Conservation (phyloP, 1,140 invertebrate species). For the Rhopalosiphum padi region DNA sequence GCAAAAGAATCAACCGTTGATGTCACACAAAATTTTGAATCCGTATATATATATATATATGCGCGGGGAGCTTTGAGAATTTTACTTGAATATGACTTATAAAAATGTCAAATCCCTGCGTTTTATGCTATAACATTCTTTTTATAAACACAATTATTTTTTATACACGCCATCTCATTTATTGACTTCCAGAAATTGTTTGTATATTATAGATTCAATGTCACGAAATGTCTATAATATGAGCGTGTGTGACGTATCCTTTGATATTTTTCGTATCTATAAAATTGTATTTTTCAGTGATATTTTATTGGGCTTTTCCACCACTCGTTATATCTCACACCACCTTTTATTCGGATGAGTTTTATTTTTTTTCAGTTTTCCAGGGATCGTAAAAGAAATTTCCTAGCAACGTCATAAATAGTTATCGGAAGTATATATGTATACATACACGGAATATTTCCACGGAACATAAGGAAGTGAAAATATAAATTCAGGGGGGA, state of each 20-base stretch:
- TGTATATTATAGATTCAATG: not conserved
- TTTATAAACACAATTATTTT: too few species aligned
- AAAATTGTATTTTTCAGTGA: not conserved
- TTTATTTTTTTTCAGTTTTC: not conserved
- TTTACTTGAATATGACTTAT: too few species aligned
- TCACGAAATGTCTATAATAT: not conserved
- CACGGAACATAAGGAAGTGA: not conserved
- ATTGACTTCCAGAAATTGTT: not conserved
- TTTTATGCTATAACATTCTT: too few species aligned
- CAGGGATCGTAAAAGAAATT: not conserved
- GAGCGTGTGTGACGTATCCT: not conserved
- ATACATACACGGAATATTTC: not conserved
- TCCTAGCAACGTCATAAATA: constrained; percentile 6
- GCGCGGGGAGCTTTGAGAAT: too few species aligned
- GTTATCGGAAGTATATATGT: constrained; percentile 1
- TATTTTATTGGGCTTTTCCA: not conserved
- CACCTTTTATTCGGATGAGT: not conserved
- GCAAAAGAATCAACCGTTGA: too few species aligned
- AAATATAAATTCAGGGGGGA: not conserved
- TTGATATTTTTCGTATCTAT: not conserved
- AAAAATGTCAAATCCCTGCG: too few species aligned
- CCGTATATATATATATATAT: too few species aligned
- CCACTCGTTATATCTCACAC: not conserved
- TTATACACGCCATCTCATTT: too few species aligned
- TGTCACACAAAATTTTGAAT: too few species aligned